Conservation (phyloP, 2,113 vertebrate genomes). For the Rhagologus leucostigma region DNA sequence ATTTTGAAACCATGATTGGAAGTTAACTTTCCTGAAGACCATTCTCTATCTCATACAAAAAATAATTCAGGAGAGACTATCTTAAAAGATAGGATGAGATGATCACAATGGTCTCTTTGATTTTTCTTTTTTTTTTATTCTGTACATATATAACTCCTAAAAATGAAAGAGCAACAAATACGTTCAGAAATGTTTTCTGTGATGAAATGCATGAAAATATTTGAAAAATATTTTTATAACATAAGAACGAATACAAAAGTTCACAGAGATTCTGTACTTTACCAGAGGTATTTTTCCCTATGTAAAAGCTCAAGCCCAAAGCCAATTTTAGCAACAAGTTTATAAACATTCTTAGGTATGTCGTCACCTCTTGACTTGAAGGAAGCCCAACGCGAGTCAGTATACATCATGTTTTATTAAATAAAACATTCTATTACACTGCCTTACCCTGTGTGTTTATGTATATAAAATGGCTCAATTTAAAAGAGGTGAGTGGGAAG, state of each 20-base stretch:
- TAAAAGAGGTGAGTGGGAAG: not conserved
- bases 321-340: not conserved
- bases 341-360: not conserved
- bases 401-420: not conserved
- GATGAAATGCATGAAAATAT: not conserved
- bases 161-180: not conserved
- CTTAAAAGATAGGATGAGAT: not conserved
- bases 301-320: not conserved
- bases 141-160: not conserved
- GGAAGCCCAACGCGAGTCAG: not conserved
- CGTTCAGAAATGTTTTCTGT: not conserved
- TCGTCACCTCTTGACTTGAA: not conserved
- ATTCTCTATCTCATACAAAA: not conserved
- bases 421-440: not conserved
- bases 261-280: not conserved
- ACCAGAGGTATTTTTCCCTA: not conserved
- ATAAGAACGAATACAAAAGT: not conserved
- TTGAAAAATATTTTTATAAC: not conserved
- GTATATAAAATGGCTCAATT: not conserved
- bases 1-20: not conserved
- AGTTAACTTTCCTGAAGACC: not conserved
- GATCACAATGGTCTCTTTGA: not conserved
- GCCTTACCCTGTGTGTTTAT: not conserved
- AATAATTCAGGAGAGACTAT: not conserved
- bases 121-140: not conserved